Evolutionary conservation across 2,888 invertebrate genomes (phyloP), one percentile per base, ranked within the genome.

Genomic region (Ectobius pallidus): DNA sequence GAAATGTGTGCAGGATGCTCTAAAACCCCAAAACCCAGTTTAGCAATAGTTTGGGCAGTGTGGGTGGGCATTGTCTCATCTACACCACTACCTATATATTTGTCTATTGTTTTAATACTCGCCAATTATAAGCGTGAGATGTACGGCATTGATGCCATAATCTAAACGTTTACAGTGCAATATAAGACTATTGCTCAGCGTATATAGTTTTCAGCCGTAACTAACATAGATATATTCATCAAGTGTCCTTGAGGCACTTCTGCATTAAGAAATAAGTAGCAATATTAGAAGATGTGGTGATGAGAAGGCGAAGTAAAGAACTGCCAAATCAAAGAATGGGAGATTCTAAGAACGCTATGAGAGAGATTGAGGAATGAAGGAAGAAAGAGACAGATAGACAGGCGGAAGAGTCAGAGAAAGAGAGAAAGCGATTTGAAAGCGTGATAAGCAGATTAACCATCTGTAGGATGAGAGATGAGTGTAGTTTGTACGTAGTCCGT

Each of bases 361-460:
- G 72, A 70, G 74, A 76, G 73, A 75, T 75, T 73, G 76, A 72
- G 71, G 63, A 32, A 67, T 62, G n/a, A 67, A 61, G 34, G 72
- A 46, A 67, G 20, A 73, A 69, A 74, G 75, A 72, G 76, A 72
- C 69, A 74, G 70, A n/a, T n/a, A n/a, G 73, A 70, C 30, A 65
- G 67, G 30, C 20, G 62, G 20, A 68, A 58, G 42, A 74, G 52
- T 58, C 20, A 73, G 70, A 73, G 75, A 72, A 75, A 71, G 70
- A 74, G 70, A 72, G 70, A 74, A 72, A 49, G 61, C 68, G 75
- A 74, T 74, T 71, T 75, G 72, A 74, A 75, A 71, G 68, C 74
- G 71, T 69, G 75, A 74, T 75, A 74, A 74, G 71, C 52, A 68
- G 72, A 75, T 75, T 70, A 74, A 72, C 72, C 73, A 72, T 72